These are phyloP conservation scores for Coregonus sp. DNA, from an alignment of 2,797 vertebrate species.

Conservation along the genomic window DNA sequence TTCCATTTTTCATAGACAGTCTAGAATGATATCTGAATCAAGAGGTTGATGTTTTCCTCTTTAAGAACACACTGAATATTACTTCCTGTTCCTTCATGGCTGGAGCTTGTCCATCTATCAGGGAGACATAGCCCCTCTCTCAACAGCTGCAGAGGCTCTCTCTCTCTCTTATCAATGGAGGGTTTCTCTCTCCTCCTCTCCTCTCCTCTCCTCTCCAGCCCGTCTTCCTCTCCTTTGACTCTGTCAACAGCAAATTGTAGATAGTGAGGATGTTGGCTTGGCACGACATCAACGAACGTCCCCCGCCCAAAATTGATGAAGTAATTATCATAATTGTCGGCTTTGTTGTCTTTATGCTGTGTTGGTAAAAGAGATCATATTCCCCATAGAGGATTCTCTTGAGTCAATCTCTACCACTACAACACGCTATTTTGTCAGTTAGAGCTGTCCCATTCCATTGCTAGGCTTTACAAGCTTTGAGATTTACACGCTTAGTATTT, in stretches of 20 bases:
- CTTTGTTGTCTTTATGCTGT: slow-evolving; percentile 34
- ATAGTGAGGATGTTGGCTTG: slow-evolving; percentile 58
- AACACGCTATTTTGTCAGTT: background rate
- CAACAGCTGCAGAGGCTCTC: slow-evolving; percentile 26
- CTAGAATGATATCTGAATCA: slow-evolving; percentile 61
- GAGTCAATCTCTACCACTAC: background rate
- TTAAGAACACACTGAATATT: slow-evolving; percentile 68
- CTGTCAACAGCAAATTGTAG: slow-evolving; percentile 44
- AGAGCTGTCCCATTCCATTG: background rate
- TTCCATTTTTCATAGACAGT: slow-evolving; percentile 63
- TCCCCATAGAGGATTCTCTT: slow-evolving; percentile 25
- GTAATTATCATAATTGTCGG: slow-evolving; percentile 57
- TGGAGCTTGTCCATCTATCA: slow-evolving; percentile 63
- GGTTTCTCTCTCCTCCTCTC: slow-evolving; percentile 18
- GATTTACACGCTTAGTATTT: background rate
- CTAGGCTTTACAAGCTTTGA: background rate
- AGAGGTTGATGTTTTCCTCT: slow-evolving; percentile 55
- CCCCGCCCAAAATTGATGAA: slow-evolving; percentile 43
- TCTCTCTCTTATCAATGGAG: slow-evolving; percentile 31
- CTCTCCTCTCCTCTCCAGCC: background rate
- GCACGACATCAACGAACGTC: slow-evolving; percentile 32
- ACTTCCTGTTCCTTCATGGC: slow-evolving; percentile 74
- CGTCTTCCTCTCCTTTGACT: slow-evolving; percentile 33
- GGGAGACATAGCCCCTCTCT: slow-evolving; percentile 40
- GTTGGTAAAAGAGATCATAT: slow-evolving; percentile 47